Evolutionary conservation across 1,140 invertebrate genomes (phyloP), one percentile per base, ranked within the genome.

Genomic region (Lepidurus arcticus): DNA sequence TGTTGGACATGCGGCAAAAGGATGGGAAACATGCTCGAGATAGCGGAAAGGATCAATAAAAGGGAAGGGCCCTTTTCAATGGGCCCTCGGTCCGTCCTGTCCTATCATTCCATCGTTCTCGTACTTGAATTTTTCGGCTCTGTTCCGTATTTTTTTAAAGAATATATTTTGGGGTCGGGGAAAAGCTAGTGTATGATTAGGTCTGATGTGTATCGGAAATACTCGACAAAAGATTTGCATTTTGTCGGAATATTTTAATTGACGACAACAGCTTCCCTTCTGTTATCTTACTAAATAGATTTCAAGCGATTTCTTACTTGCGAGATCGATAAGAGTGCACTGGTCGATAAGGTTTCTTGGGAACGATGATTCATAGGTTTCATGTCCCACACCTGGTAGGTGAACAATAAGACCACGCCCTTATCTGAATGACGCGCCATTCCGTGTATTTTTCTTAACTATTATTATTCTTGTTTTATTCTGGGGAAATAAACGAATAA

Each of bases 11-110:
- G 53, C 53, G 53, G 53, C 53, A 21, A 65, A 21, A 65, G 53
- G 16, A 21, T 65, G 53, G n/a, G 53, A 21, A 65, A 65, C 53
- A n/a, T 21, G 8, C 53, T 65, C 16, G 13, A 65, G 53, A 65
- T 65, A 65, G 53, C 53, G 21, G 53, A 65, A 65, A 16, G 53
- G 53, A 65, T 65, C 53, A 65, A 65, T 65, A 65, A 65, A 65
- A 65, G 53, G 53, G 53, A 65, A 65, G 53, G 53, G 21, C 53
- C 21, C 6, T 65, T 65, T 16, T 65, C 21, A n/a, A 10, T 7
- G 8, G 13, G 13, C 21, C 1, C 16, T 21, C 53, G 53, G 8
- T 34, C 34, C 34, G 34, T 34, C 34, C 34, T 34, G 34, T 34
- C 34, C 34, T 34, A 34, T 34, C 34, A 34, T 34, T 34, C 34